Conservation (phyloP, 2,113 vertebrate genomes). For the Mesoclemmys tuberculata region DNA sequence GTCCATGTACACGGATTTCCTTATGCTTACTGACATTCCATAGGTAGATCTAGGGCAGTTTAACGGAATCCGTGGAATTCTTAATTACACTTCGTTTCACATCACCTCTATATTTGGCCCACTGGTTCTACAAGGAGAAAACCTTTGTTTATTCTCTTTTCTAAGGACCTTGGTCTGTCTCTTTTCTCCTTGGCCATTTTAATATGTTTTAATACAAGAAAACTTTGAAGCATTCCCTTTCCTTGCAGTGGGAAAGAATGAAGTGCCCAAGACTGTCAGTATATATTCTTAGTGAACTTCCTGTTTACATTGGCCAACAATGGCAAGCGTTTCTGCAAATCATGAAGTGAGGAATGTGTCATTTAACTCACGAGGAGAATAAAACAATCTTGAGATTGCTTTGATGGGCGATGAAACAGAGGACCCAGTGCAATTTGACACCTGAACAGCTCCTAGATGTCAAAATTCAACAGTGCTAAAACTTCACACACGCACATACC, state of each 20-base stretch:
- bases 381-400: not conserved
- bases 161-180: not conserved
- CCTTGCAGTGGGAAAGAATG: not conserved
- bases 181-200: not conserved
- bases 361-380: not conserved
- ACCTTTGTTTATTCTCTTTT: not conserved
- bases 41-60: no score
- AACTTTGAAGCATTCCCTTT: not conserved
- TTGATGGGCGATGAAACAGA: not conserved
- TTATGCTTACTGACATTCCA: not conserved
- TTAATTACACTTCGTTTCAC: no score
- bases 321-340: not conserved
- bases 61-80: no score
- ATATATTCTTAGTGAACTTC: not conserved
- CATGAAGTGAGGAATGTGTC: not conserved
- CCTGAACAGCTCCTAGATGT: not conserved
- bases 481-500: not conserved
- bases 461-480: accelerated
- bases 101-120: no score
- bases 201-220: not conserved
- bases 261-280: not conserved
- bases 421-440: not conserved
- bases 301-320: not conserved
- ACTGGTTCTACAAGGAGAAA: not conserved
- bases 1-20: not conserved